Conservation (phyloP, 2,888 invertebrate species). For the Cantharis rustica region DNA sequence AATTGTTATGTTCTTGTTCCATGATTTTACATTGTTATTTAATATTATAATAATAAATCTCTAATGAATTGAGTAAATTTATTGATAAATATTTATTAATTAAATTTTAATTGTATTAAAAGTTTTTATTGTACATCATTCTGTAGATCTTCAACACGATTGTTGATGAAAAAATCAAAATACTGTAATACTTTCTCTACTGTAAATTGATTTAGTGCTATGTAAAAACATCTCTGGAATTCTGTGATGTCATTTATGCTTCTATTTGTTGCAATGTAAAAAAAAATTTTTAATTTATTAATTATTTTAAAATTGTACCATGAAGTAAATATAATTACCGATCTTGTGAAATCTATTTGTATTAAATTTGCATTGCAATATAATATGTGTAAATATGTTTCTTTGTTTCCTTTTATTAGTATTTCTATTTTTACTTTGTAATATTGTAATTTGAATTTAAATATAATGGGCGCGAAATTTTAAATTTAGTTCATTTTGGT, state of each 20-base stretch:
- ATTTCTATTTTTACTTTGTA: too few relatives aligned
- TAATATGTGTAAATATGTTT: conserved; percentile 27
- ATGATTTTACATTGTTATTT: conserved; percentile 20
- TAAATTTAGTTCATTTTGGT: too few relatives aligned
- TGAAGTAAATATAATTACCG: conserved; percentile 6
- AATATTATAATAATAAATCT: neutral
- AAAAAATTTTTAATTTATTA: conserved; percentile 13
- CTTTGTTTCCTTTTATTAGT: neutral
- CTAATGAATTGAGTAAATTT: conserved; percentile 4
- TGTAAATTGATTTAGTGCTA: conserved; percentile 26
- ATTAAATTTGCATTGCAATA: conserved; percentile 32
- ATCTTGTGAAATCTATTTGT: conserved; percentile 26
- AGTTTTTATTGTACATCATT: conserved; percentile 19
- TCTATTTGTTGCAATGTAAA: conserved; percentile 26
- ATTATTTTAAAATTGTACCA: conserved; percentile 14
- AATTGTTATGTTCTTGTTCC: conserved; percentile 21
- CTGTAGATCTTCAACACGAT: conserved; percentile 8
- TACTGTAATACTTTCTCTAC: conserved; percentile 11
- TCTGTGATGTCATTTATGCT: conserved; percentile 36
- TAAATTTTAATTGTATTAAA: conserved; percentile 17
- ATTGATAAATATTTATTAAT: conserved; percentile 15
- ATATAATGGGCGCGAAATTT: too few relatives aligned
- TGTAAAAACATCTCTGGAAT: conserved; percentile 32
- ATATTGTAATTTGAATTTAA: too few relatives aligned
- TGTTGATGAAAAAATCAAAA: conserved; percentile 15